phyloP scores from a whole-genome alignment of 2,797 vertebrate species.

The Takifugu ocellatus region DNA sequence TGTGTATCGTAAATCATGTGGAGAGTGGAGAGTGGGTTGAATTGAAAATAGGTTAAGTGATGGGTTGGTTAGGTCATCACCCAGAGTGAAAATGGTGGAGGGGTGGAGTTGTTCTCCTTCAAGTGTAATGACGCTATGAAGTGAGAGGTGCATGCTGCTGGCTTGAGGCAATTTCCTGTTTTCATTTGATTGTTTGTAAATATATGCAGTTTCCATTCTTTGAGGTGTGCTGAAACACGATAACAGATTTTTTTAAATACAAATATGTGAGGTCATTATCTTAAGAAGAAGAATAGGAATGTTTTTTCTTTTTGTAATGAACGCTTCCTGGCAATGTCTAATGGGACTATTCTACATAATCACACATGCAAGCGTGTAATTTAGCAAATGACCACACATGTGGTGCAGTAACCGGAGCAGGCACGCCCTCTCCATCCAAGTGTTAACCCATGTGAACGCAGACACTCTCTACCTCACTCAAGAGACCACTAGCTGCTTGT shows the following conservation, averaged over 20 bases:
- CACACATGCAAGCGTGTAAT: constrained; percentile 29
- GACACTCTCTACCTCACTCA: constrained; percentile 53
- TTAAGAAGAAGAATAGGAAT: background rate
- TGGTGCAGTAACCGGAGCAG: constrained; percentile 57
- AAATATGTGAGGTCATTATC: background rate
- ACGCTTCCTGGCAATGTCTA: constrained; percentile 2
- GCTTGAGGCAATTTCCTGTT: constrained; percentile 15
- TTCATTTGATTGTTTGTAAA: constrained; percentile 29
- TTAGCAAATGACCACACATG: constrained; percentile 55
- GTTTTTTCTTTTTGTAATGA: constrained; percentile 5
- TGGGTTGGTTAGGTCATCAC: constrained; percentile 55
- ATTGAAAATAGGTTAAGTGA: constrained; percentile 65
- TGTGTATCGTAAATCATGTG: constrained; percentile 68
- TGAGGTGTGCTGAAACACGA: constrained; percentile 1
- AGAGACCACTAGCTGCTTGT: constrained; percentile 64
- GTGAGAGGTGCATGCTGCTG: constrained; percentile 14
- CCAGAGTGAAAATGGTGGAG: constrained; percentile 43
- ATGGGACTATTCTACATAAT: constrained; percentile 21
- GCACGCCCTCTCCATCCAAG: constrained; percentile 54
- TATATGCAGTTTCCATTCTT: constrained; percentile 27
- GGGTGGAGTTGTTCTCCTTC: constrained; percentile 32
- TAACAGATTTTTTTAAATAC: background rate
- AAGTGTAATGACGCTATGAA: constrained; percentile 15
- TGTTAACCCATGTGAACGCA: constrained; percentile 68
- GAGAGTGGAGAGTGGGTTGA: constrained; percentile 48